Conservation (phyloP, 2,888 invertebrate species). For the Apoda limacodes region DNA sequence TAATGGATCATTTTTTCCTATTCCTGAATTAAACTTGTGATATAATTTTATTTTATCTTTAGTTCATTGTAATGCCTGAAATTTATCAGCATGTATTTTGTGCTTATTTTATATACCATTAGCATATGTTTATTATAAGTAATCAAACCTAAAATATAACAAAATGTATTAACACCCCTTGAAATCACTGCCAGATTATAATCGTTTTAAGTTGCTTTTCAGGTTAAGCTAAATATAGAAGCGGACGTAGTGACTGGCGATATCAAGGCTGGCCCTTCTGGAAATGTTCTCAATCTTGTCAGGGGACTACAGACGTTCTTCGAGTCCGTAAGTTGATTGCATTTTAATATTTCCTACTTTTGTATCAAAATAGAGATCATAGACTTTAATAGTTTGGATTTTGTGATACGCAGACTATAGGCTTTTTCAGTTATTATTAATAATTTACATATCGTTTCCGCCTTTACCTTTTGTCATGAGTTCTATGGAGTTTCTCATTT, state of each 20-base stretch:
- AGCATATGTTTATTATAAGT: neutral
- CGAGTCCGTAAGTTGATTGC: slow-evolving; percentile 33
- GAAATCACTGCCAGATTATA: neutral
- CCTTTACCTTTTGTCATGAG: too few relatives aligned
- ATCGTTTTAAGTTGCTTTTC: slow-evolving; percentile 7
- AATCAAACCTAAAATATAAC: neutral
- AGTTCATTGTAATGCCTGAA: neutral
- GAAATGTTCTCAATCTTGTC: slow-evolving; percentile 34
- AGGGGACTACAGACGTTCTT: slow-evolving; percentile 42
- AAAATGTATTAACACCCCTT: neutral
- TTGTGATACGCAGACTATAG: neutral
- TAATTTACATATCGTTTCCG: too few relatives aligned
- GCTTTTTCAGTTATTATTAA: slow-evolving; percentile 1
- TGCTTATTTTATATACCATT: neutral
- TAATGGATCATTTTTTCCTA: neutral
- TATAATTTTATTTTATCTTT: too few relatives aligned
- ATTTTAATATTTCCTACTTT: slow-evolving; percentile 1
- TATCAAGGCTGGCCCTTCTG: slow-evolving; percentile 39
- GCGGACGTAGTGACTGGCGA: slow-evolving; percentile 37
- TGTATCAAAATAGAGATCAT: neutral
- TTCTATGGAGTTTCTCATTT: too few relatives aligned
- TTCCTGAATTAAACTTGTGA: too few relatives aligned
- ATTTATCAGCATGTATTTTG: neutral
- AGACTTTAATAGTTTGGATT: neutral
- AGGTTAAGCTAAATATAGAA: slow-evolving; percentile 41